Conservation (phyloP, 2,113 vertebrate species). For the Hylia prasina region DNA sequence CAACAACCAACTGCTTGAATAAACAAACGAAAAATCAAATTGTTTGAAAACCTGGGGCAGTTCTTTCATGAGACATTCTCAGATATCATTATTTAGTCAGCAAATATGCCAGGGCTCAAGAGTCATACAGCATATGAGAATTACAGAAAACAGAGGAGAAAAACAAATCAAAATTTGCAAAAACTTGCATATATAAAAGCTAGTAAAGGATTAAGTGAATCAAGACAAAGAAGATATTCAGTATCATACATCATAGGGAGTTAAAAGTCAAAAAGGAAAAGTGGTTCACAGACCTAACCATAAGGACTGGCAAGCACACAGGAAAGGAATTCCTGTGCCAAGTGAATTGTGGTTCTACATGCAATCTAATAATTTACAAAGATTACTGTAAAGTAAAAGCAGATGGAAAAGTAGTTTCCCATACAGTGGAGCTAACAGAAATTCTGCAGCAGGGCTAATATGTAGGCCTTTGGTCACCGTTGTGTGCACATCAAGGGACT, state of each 20-base stretch:
- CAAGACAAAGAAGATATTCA: not conserved
- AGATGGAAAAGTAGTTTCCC: constrained; percentile 25
- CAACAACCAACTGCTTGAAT: not conserved
- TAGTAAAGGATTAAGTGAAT: not conserved
- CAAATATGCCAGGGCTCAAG: not conserved
- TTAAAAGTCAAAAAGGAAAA: constrained; percentile 17
- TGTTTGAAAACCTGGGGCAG: not conserved
- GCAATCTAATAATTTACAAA: not conserved
- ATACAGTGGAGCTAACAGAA: not conserved
- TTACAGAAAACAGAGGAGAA: not conserved
- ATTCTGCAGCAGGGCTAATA: not conserved
- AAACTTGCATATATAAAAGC: not conserved
- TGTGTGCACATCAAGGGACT: not conserved
- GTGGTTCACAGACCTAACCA: not conserved
- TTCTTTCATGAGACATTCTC: not conserved
- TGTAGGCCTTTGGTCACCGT: not conserved
- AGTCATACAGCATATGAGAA: not conserved
- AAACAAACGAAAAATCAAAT: not conserved
- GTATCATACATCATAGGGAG: not conserved
- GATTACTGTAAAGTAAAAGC: constrained; percentile 30
- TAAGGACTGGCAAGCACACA: not conserved
- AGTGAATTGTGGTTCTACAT: not conserved
- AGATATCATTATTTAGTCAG: not conserved
- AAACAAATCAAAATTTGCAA: not conserved
- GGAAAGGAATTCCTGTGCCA: constrained; percentile 14